Conservation (phyloP, 2,797 vertebrate genomes). For the Tragelaphus eurycerus region DNA sequence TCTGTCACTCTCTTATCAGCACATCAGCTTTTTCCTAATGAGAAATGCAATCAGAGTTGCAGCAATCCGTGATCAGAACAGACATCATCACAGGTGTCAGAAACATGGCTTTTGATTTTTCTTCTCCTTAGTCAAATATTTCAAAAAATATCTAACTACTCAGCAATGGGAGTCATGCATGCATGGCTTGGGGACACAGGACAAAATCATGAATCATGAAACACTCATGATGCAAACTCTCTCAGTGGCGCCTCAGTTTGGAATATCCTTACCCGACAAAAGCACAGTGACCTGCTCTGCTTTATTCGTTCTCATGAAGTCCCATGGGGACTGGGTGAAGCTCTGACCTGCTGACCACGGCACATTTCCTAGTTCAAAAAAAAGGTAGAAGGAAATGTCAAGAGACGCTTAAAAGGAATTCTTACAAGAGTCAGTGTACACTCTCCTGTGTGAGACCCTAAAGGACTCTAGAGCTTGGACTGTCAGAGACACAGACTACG, state of each 20-base stretch:
- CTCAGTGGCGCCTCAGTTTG: neutral
- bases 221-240: rapidly evolving
- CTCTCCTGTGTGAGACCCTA: neutral
- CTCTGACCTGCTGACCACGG: constrained; percentile 90
- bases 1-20: neutral
- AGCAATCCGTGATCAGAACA: neutral
- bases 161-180: rapidly evolving
- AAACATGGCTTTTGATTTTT: neutral
- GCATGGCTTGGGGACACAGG: neutral
- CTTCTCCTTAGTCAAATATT: neutral
- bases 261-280: constrained; percentile 79
- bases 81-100: neutral
- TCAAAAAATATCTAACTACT: neutral
- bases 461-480: neutral
- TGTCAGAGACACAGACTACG: neutral
- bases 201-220: neutral
- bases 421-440: neutral
- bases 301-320: constrained; percentile 90
- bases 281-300: constrained; percentile 88
- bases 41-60: neutral
- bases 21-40: neutral
- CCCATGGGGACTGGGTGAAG: constrained; percentile 89
- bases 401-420: neutral
- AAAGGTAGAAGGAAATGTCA: constrained; percentile 9
- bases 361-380: constrained; percentile 85